These are phyloP conservation scores for Drosophila suzukii DNA, from an alignment of 1,140 invertebrate species.

Conservation along the genomic window DNA sequence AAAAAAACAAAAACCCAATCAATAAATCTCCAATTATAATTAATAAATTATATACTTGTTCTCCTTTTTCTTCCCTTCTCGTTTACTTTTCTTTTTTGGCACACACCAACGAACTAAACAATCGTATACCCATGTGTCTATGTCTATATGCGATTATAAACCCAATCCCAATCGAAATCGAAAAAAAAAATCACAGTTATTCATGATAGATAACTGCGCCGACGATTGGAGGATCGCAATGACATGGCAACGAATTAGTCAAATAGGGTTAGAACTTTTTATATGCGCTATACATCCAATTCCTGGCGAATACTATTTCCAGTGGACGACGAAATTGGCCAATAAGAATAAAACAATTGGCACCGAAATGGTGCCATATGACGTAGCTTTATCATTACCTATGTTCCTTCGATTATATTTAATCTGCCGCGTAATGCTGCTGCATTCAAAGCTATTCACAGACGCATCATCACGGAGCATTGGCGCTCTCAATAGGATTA, in stretches of 20 bases:
- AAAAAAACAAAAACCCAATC: conserved; percentile 63
- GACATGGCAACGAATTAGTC: conserved; percentile 97
- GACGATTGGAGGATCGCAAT: conserved; percentile 99
- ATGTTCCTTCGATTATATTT: conserved; percentile 99
- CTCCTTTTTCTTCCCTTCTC: conserved; percentile 26
- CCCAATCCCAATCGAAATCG: conserved; percentile 5
- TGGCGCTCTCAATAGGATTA: conserved; percentile 99
- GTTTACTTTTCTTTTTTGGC: conserved; percentile 9
- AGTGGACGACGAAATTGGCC: conserved; percentile 97
- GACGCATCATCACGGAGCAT: conserved; percentile 97
- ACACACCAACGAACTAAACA: conserved; percentile 29
- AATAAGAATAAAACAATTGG: conserved; percentile 95
- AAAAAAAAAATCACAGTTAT: conserved; percentile 89
- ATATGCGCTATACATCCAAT: conserved; percentile 99
- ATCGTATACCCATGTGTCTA: not conserved
- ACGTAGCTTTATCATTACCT: conserved; percentile 98
- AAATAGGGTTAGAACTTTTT: conserved; percentile 96
- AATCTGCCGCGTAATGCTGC: conserved; percentile 99
- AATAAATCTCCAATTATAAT: conserved; percentile 77
- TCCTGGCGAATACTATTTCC: conserved; percentile 97
- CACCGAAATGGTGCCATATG: conserved; percentile 94
- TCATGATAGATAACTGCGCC: conserved; percentile 99
- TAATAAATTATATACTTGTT: conserved; percentile 72
- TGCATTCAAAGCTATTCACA: conserved; percentile 99
- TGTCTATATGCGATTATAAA: conserved; percentile 24